These are phyloP conservation scores for Oreochromis grahami DNA, from an alignment of 2,797 vertebrate species.

Conservation along the genomic window DNA sequence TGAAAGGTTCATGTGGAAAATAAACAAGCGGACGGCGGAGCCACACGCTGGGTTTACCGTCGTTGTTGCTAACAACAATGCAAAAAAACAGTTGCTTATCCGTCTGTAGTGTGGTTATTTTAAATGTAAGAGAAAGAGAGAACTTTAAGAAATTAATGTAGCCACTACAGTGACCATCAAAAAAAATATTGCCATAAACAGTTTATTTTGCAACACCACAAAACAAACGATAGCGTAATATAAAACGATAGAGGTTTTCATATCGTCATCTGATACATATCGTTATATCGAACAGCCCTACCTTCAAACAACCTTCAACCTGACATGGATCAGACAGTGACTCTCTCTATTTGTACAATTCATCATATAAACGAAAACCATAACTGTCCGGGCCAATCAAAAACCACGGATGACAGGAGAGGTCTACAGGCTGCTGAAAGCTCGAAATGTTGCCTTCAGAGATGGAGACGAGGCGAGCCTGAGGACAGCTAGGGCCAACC, in stretches of 20 bases:
- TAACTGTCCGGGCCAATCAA: too few species aligned
- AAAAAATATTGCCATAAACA: too few species aligned
- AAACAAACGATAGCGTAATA: fast-evolving
- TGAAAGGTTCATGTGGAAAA: background rate
- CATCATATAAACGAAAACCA: background rate
- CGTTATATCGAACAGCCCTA: background rate
- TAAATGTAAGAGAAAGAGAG: background rate
- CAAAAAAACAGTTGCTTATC: background rate
- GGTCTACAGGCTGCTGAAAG: too few species aligned
- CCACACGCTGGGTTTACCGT: background rate
- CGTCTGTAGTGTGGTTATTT: background rate
- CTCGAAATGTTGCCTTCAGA: too few species aligned
- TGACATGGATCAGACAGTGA: background rate
- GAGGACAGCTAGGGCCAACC: too few species aligned
- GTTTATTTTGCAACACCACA: background rate
- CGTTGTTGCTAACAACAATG: background rate
- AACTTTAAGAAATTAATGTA: background rate
- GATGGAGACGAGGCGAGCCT: too few species aligned
- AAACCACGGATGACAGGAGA: too few species aligned
- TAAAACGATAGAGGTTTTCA: fast-evolving
- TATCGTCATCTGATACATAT: background rate
- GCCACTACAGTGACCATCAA: background rate
- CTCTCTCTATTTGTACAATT: background rate
- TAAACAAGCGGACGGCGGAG: fast-evolving
- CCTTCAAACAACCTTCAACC: background rate